phyloP scores from a whole-genome alignment of 2,888 invertebrate species.

The Rhagophthalmus giganteus region DNA sequence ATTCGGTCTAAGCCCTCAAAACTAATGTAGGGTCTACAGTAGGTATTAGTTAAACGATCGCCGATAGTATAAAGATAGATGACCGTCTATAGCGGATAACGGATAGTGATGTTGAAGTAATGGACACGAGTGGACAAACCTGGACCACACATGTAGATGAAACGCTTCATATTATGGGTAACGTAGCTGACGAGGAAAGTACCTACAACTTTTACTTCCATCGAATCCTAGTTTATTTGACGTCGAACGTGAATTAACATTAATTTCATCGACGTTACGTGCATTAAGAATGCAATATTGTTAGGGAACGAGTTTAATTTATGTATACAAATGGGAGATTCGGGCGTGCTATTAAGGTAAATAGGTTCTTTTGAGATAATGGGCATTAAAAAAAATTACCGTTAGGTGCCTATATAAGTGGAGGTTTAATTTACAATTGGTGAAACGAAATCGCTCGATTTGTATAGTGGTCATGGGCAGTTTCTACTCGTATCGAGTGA shows the following conservation, averaged over 20 bases:
- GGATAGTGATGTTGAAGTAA: slow-evolving; percentile 4
- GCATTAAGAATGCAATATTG: neutral
- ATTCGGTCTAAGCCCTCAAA: neutral
- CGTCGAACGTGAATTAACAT: neutral
- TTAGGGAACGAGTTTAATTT: neutral
- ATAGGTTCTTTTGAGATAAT: too few species aligned
- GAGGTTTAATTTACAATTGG: too few species aligned
- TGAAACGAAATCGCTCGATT: too few species aligned
- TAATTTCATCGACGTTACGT: neutral
- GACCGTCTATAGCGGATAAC: slow-evolving; percentile 10
- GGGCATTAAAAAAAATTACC: too few species aligned
- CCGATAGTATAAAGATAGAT: slow-evolving; percentile 13
- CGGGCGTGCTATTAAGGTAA: too few species aligned
- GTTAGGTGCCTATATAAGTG: too few species aligned
- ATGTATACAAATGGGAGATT: too few species aligned
- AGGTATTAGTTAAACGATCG: slow-evolving; percentile 13
- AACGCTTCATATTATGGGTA: slow-evolving; percentile 9
- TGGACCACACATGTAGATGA: slow-evolving; percentile 33
- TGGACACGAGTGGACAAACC: slow-evolving; percentile 16
- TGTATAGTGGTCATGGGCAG: too few species aligned
- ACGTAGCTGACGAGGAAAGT: neutral
- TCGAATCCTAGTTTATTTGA: slow-evolving; percentile 1
- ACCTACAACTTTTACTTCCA: neutral
- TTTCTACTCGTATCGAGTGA: too few species aligned
- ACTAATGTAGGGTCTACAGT: neutral